phyloP scores from a whole-genome alignment of 2,797 vertebrate genomes.

The Neosilurus hyrtlii region DNA sequence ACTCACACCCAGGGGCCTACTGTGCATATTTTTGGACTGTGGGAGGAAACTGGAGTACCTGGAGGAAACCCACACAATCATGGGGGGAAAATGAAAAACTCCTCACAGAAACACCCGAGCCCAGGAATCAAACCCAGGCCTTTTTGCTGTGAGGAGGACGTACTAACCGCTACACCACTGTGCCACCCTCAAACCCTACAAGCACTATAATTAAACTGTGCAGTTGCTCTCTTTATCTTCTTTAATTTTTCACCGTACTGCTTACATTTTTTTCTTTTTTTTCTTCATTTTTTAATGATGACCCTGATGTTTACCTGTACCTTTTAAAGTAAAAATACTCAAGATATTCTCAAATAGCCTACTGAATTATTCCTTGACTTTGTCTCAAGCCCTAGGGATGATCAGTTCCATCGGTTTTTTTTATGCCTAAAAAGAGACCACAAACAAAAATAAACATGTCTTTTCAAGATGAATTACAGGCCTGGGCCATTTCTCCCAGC shows the following conservation, averaged over 20 bases:
- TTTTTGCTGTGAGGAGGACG: no score
- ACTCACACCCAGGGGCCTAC: no score
- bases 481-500: constrained; percentile 49
- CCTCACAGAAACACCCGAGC: no score
- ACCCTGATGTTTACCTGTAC: background rate
- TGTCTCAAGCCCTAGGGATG: constrained; percentile 37
- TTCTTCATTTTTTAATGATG: background rate
- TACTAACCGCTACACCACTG: no score
- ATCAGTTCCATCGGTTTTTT: constrained; percentile 43
- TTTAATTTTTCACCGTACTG: background rate
- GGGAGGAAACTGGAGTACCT: no score
- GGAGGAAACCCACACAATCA: no score
- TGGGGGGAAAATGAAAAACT: no score
- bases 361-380: constrained; percentile 46
- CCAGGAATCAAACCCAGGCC: no score
- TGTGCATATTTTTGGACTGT: no score
- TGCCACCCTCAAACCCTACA: background rate
- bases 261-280: background rate
- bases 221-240: background rate
- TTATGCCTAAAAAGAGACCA: constrained; percentile 48
- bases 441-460: constrained; percentile 57
- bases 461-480: constrained; percentile 56
- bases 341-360: constrained; percentile 20
- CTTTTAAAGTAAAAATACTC: background rate
- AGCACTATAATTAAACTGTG: background rate